Evolutionary conservation across 1,140 invertebrate genomes (phyloP), one percentile per base, ranked within the genome.

Genomic region (Chironomus tepperi): DNA sequence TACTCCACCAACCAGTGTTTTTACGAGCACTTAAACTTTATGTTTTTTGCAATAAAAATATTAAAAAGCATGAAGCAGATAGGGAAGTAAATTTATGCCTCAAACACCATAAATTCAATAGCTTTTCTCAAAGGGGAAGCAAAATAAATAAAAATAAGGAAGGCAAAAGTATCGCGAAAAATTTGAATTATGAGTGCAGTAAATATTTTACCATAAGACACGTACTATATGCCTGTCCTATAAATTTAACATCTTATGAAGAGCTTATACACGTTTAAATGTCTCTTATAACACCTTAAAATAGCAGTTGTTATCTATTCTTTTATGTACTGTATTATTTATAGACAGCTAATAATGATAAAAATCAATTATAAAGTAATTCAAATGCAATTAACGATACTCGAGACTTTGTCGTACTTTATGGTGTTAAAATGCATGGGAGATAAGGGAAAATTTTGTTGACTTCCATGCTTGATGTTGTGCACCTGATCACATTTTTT

Each of bases 21-120:
- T 70, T 70, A 70, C 19, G 65, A 21, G 65, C 65, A 70, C 65
- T 70, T 70, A 70, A 70, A 70, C 16, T 70, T 70, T 70, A 70
- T 70, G 65, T 18, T 18, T 21, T 70, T 70, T 70, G 65, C 19
- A 70, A 70, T 70, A 70, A 70, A 70, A 70, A 70, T 70, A 70
- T 70, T 70, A 70, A 70, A 70, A 70, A 70, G 18, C 16, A 70
- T 3, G n/a, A 15, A 57, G 47, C 47, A 12, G 24, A 34, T 34
- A 34, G 47, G 12, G 64, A 65, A 19, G 64, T 19, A 18, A 67
- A 67, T 67, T 67, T 67, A 67, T 67, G 65, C 16, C 19, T 70
- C 8, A n/a, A 70, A 70, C 18, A 70, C 18, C 65, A 70, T 70
- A 70, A 70, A 70, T 70, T 70, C 18, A 12, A 57, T n/a, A 57